Evolutionary conservation across 30 jellyfish, hydroid and myxozoan species (phyloP).

Genomic region (Hydractinia echinata): DNA sequence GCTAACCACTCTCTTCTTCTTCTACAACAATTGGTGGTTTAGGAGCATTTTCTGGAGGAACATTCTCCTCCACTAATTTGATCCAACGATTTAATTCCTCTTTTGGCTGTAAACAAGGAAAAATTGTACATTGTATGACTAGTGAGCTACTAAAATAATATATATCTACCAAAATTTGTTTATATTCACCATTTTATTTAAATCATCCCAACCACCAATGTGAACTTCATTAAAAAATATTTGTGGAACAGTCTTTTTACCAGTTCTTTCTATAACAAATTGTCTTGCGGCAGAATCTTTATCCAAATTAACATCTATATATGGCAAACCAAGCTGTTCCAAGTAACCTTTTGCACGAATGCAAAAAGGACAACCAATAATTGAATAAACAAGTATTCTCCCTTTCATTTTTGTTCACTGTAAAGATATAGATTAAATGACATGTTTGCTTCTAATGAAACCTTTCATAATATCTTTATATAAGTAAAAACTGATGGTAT

Average conservation of each 20-base stretch:
- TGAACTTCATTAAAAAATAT: slow-evolving; percentile 65
- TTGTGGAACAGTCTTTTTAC: slow-evolving; percentile 84
- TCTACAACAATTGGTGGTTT: slow-evolving; percentile 24
- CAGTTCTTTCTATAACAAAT: slow-evolving; percentile 57
- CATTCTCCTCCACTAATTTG: slow-evolving; percentile 51
- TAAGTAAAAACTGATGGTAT: too few species aligned
- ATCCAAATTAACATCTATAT: slow-evolving; percentile 63
- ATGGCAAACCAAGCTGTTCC: slow-evolving; percentile 67
- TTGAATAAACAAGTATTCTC: slow-evolving; percentile 53
- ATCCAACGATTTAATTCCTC: slow-evolving; percentile 54
- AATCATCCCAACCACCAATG: slow-evolving; percentile 74
- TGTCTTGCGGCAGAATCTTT: slow-evolving; percentile 42
- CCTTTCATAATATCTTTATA: too few species aligned
- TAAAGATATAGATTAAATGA: too few species aligned
- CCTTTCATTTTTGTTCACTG: slow-evolving; percentile 37
- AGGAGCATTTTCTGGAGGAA: slow-evolving; percentile 59
- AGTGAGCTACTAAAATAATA: not conserved
- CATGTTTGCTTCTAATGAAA: too few species aligned
- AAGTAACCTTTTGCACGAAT: slow-evolving; percentile 68
- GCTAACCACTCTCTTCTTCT: slow-evolving; percentile 39
- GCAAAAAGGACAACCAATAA: slow-evolving; percentile 87
- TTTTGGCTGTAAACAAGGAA: slow-evolving; percentile 30
- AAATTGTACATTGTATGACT: not conserved
- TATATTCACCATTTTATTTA: slow-evolving; percentile 47
- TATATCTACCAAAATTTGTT: too few species aligned